These are phyloP conservation scores for Lophochroa leadbeateri DNA, from an alignment of 2,113 vertebrate species.

Conservation along the genomic window DNA sequence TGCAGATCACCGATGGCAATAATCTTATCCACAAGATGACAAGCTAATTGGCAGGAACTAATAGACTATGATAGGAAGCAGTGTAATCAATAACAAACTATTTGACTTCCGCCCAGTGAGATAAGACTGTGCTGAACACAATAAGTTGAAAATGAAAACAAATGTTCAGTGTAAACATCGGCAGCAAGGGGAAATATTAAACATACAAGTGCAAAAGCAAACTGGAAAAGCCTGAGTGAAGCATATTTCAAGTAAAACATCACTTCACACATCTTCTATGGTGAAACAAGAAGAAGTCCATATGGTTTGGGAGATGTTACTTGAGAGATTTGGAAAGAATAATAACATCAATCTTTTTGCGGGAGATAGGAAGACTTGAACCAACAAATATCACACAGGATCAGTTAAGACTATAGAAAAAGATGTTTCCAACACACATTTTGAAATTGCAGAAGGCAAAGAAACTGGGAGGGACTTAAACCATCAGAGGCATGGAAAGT, in stretches of 20 bases:
- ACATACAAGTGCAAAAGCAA: neutral
- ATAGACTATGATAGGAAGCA: neutral
- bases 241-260: neutral
- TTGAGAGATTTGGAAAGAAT: neutral
- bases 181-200: neutral
- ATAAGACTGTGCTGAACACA: neutral
- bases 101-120: neutral
- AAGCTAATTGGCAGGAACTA: constrained; percentile 16
- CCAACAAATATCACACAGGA: neutral
- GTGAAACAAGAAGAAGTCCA: neutral
- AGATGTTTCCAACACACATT: neutral
- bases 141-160: constrained; percentile 30
- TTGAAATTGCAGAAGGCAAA: neutral
- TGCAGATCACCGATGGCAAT: neutral
- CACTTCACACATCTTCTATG: neutral
- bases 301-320: neutral
- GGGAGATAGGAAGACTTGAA: neutral
- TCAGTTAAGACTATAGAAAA: neutral
- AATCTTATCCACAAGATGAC: neutral
- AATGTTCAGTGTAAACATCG: neutral
- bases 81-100: neutral
- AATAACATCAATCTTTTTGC: neutral
- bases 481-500: neutral
- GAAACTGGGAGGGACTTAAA: neutral
- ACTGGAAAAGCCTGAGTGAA: neutral